A percentile compares a stretch with the other conserved stretches of the same genome.
phyloP scores from a whole-genome alignment of 2,888 invertebrate genomes.

The Acleris sparsana region DNA sequence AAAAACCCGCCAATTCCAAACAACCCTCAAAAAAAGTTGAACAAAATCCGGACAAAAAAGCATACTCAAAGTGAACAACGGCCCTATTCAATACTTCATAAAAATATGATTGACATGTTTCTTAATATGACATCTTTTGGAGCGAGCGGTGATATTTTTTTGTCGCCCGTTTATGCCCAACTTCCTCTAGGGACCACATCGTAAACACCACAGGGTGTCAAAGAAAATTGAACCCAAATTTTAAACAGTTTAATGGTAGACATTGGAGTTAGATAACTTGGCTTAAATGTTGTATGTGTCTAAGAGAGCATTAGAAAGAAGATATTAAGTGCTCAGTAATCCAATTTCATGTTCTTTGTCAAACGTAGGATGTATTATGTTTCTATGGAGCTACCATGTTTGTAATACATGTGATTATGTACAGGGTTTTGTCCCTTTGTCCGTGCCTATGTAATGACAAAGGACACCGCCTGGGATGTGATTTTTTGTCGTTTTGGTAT shows the following conservation, averaged over 20 bases:
- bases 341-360: slow-evolving; percentile 81
- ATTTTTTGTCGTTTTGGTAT: slow-evolving; percentile 37
- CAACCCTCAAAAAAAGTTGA: slow-evolving; percentile 56
- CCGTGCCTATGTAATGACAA: slow-evolving; percentile 55
- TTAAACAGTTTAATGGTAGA: fast-evolving
- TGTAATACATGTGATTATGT: slow-evolving; percentile 70
- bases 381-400: slow-evolving; percentile 75
- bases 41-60: slow-evolving; percentile 68
- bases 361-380: slow-evolving; percentile 80
- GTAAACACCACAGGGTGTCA: slow-evolving; percentile 27
- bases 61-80: slow-evolving; percentile 78
- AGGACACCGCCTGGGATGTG: slow-evolving; percentile 45
- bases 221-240: slow-evolving; percentile 34
- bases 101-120: slow-evolving; percentile 84
- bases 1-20: slow-evolving; percentile 55
- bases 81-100: slow-evolving; percentile 75
- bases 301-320: slow-evolving; percentile 65
- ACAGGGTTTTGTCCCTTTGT: slow-evolving; percentile 69
- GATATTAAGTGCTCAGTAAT: slow-evolving; percentile 80
- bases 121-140: slow-evolving; percentile 82
- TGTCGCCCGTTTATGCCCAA: slow-evolving; percentile 68
- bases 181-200: slow-evolving; percentile 39
- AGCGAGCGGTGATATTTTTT: slow-evolving; percentile 81
- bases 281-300: slow-evolving; percentile 52
- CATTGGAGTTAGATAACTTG: slow-evolving; percentile 25